These are phyloP conservation scores for Loris lydekkerianus DNA, from an alignment of 2,797 vertebrate genomes.

Conservation along the genomic window DNA sequence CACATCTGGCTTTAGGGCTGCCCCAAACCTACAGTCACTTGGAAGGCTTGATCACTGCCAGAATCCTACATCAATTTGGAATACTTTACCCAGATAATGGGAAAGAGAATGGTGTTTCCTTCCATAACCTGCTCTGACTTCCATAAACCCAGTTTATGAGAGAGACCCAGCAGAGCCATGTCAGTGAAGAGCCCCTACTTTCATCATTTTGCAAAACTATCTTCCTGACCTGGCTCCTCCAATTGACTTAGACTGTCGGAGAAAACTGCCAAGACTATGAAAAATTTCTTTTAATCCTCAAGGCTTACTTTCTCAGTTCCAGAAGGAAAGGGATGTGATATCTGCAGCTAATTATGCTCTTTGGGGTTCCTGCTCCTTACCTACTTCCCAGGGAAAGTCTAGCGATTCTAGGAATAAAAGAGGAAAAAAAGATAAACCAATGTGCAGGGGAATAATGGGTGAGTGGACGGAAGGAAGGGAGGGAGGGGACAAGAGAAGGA, in stretches of 20 bases:
- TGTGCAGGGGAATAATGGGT: too few relatives aligned
- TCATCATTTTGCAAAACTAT: background rate
- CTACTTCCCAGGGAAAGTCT: background rate
- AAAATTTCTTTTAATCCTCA: background rate
- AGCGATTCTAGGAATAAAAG: background rate
- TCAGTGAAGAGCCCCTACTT: background rate
- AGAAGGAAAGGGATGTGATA: background rate
- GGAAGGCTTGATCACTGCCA: background rate
- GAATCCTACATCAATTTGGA: background rate
- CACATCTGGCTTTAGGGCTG: background rate
- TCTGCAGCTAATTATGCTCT: background rate
- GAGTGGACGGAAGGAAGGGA: background rate
- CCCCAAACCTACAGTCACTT: background rate
- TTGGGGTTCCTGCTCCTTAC: background rate
- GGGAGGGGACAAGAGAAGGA: background rate
- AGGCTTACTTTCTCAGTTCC: background rate
- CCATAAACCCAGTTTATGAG: background rate
- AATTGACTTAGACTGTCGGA: background rate
- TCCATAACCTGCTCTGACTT: background rate
- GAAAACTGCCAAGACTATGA: background rate
- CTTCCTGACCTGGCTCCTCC: background rate
- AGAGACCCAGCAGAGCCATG: fast-evolving
- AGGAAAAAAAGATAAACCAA: background rate
- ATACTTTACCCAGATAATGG: background rate
- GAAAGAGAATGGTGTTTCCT: background rate